These are phyloP conservation scores for Cranoglanis bouderius DNA, from an alignment of 2,113 vertebrate species.

Conservation along the genomic window DNA sequence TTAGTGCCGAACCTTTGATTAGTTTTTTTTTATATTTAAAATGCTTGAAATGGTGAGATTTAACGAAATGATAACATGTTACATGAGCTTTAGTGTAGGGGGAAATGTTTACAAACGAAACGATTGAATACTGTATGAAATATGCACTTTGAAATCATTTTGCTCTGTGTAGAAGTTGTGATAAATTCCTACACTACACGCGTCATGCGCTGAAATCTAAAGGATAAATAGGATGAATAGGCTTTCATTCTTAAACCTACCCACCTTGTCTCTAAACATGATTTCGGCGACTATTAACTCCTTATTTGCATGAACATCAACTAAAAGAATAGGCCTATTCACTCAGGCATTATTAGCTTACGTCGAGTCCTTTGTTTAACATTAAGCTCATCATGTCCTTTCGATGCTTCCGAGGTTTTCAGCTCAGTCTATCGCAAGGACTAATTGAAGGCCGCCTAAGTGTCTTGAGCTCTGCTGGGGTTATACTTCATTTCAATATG, in stretches of 20 bases:
- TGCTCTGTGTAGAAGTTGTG: constrained; percentile 14
- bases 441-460: too few relatives aligned
- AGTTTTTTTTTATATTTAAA: not conserved
- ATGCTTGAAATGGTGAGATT: not conserved
- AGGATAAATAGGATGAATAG: not conserved
- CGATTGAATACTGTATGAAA: not conserved
- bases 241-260: constrained; percentile 6
- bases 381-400: constrained; percentile 66
- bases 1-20: too few relatives aligned
- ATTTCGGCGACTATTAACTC: not conserved
- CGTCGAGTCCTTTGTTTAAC: constrained; percentile 62
- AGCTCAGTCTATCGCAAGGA: constrained; percentile 63
- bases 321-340: constrained; percentile 46
- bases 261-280: constrained; percentile 29
- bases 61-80: not conserved
- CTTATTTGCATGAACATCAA: constrained; percentile 64
- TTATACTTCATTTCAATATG: too few relatives aligned
- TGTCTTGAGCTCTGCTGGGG: not conserved
- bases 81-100: too few relatives aligned
- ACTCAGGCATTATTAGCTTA: constrained; percentile 56
- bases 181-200: not conserved
- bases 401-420: too few relatives aligned
- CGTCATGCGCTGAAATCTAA: not conserved
- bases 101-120: not conserved
- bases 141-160: not conserved